Evolutionary conservation across 2,797 vertebrate genomes (phyloP).

Genomic region (Natrix natrix): DNA sequence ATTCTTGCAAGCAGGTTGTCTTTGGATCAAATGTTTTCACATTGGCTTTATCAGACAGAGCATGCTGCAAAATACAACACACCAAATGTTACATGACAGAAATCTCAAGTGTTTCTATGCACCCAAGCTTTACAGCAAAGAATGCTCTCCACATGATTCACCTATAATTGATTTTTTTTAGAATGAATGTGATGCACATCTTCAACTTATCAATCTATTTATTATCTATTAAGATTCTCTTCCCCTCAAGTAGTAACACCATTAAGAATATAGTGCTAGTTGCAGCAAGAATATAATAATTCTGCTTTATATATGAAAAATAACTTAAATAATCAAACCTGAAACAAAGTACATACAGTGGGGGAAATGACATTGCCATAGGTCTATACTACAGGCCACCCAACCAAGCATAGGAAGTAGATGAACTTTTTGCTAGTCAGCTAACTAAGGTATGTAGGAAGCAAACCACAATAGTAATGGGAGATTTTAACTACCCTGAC

Average conservation of each 20-base stretch:
- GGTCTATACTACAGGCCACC: too few relatives aligned
- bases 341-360: constrained; percentile 35
- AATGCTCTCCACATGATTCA: constrained; percentile 9
- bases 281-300: background rate
- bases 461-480: too few relatives aligned
- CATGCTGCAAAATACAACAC: constrained; percentile 81
- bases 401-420: too few relatives aligned
- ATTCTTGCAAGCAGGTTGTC: constrained; percentile 92
- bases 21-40: constrained; percentile 93
- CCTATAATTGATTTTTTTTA: background rate
- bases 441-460: too few relatives aligned
- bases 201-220: constrained; percentile 40
- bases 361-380: too few relatives aligned
- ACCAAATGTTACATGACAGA: constrained; percentile 7
- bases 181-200: background rate
- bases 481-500: too few relatives aligned
- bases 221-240: background rate
- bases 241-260: constrained; percentile 13
- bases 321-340: constrained; percentile 32
- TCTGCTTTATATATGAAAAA: constrained; percentile 16
- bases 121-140: background rate
- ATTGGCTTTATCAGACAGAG: constrained; percentile 88
- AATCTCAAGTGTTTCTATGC: background rate
- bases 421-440: too few relatives aligned
- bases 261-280: constrained; percentile 42